phyloP scores from a whole-genome alignment of 2,113 vertebrate genomes.

The Xiphophorus maculatus region DNA sequence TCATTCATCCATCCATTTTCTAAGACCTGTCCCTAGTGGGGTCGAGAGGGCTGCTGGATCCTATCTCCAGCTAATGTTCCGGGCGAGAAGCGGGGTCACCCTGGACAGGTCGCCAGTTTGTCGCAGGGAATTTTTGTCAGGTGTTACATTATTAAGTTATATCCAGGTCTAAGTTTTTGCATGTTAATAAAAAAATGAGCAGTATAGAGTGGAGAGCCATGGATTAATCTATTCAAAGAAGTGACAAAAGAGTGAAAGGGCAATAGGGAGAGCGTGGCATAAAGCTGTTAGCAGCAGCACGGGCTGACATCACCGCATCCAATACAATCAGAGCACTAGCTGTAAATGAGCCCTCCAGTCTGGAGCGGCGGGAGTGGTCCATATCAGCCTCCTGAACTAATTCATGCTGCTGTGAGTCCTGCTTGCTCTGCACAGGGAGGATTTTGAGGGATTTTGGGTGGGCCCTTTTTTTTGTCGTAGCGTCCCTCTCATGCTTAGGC shows the following conservation, averaged over 20 bases:
- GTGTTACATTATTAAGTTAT: constrained; percentile 64
- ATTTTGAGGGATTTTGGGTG: constrained; percentile 64
- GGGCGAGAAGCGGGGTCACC: no score
- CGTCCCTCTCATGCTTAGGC: constrained; percentile 51
- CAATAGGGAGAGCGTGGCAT: constrained; percentile 46
- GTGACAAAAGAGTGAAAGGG: constrained; percentile 26
- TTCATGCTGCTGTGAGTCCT: constrained; percentile 57
- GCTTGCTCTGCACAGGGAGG: constrained; percentile 62
- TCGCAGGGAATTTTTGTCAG: constrained; percentile 54
- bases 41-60: no score
- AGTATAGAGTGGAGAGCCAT: constrained; percentile 36
- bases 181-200: constrained; percentile 35
- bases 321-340: constrained; percentile 61
- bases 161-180: constrained; percentile 38
- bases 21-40: no score
- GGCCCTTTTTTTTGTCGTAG: constrained; percentile 36
- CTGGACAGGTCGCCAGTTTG: no score
- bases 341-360: constrained; percentile 43
- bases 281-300: constrained; percentile 49
- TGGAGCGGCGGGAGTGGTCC: constrained; percentile 48
- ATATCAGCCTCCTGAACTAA: constrained; percentile 71
- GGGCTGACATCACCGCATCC: constrained; percentile 63
- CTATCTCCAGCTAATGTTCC: no score
- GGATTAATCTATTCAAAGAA: constrained; percentile 51
- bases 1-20: constrained; percentile 10